These are phyloP conservation scores for Entelurus aequoreus DNA, from an alignment of 2,113 vertebrate species.

Conservation along the genomic window DNA sequence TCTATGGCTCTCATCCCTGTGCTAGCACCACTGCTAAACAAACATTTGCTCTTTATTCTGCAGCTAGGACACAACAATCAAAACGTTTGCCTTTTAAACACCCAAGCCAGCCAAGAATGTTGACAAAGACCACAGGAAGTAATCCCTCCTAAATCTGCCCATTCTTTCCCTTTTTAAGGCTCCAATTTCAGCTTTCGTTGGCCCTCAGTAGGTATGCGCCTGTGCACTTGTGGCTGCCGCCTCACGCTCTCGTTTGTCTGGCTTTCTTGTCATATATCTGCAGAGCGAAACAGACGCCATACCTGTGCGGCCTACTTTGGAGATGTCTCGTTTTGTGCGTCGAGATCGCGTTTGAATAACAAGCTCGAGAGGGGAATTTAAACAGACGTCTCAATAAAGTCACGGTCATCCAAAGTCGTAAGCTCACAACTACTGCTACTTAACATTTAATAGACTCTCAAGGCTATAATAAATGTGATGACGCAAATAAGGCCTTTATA, in stretches of 20 bases:
- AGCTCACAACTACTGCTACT: neutral
- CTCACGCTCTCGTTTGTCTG: neutral
- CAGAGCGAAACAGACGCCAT: constrained; percentile 2
- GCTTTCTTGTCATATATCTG: neutral
- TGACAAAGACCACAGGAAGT: constrained; percentile 10
- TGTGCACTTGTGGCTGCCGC: constrained; percentile 2
- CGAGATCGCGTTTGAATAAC: neutral
- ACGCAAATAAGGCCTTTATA: neutral
- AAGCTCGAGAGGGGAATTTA: neutral
- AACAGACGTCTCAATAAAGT: constrained; percentile 7
- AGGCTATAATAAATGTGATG: constrained; percentile 8
- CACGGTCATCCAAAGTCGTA: constrained; percentile 7
- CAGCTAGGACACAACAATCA: constrained; percentile 4
- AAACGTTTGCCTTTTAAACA: constrained; percentile 6
- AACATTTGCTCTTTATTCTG: constrained; percentile 6
- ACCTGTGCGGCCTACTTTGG: constrained; percentile 4
- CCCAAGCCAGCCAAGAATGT: constrained; percentile 7
- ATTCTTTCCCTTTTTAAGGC: neutral
- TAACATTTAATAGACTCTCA: constrained; percentile 9
- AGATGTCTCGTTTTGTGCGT: neutral
- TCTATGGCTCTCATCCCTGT: neutral
- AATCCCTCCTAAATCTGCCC: constrained; percentile 8
- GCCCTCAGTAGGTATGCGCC: neutral
- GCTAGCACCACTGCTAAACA: neutral
- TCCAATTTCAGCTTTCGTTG: constrained; percentile 6